phyloP scores from a whole-genome alignment of 2,888 invertebrate species.

The Papilio gigon region DNA sequence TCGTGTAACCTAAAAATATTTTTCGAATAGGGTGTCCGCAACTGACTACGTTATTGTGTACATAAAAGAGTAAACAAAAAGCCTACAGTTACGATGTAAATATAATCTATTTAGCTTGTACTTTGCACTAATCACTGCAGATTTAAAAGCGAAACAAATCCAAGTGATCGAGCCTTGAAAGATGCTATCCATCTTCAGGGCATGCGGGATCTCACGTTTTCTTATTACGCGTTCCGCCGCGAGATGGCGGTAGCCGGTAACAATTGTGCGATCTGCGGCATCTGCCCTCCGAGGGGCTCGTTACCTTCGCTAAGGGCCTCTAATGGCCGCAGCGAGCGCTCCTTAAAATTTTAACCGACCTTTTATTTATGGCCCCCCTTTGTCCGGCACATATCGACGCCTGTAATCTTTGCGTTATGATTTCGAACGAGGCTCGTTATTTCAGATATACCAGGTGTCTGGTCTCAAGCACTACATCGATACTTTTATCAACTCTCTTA shows the following conservation, averaged over 20 bases:
- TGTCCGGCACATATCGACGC: constrained; percentile 65
- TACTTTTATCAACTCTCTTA: no score
- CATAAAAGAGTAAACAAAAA: no score
- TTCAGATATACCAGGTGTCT: constrained; percentile 44
- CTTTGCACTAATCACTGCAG: no score
- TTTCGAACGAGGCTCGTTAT: constrained; percentile 50
- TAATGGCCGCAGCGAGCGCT: constrained; percentile 71
- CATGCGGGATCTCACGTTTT: constrained; percentile 48
- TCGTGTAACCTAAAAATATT: no score
- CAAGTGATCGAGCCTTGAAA: constrained; percentile 4
- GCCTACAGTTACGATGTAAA: no score
- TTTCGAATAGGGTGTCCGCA: no score
- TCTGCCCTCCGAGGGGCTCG: constrained; percentile 63
- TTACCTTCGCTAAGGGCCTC: constrained; percentile 75
- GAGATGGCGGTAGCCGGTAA: constrained; percentile 66
- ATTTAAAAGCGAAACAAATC: neutral
- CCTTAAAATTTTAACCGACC: constrained; percentile 79
- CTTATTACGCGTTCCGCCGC: constrained; percentile 54
- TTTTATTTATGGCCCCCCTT: constrained; percentile 77
- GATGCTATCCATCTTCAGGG: constrained; percentile 40
- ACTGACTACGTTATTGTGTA: no score
- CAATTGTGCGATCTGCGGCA: constrained; percentile 73
- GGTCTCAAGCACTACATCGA: neutral
- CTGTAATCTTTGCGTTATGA: constrained; percentile 70
- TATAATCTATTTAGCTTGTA: no score